Conservation (phyloP, 2,113 vertebrate species). For the Fregata magnificens region DNA sequence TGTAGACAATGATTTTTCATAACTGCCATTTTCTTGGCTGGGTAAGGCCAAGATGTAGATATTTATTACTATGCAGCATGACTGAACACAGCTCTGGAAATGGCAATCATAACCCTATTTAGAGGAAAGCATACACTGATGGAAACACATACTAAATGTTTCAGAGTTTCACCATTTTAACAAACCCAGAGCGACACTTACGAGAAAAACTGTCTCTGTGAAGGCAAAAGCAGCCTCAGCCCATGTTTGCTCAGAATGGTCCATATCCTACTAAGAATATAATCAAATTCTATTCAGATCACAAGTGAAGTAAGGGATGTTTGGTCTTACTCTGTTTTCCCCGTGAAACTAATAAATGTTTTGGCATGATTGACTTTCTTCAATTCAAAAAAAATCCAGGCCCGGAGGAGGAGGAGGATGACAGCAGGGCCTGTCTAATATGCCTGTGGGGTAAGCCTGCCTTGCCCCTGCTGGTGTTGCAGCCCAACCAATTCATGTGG, state of each 20-base stretch:
- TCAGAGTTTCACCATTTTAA: not conserved
- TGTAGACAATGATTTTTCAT: not conserved
- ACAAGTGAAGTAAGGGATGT: not conserved
- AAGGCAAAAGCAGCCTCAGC: not conserved
- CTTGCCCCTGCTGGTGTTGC: not conserved
- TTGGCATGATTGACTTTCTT: not conserved
- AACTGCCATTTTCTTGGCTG: not conserved
- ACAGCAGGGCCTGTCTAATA: not conserved
- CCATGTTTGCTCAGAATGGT: not conserved
- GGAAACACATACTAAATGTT: constrained; percentile 2
- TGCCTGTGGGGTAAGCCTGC: not conserved
- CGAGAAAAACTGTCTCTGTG: not conserved
- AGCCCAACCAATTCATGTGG: not conserved
- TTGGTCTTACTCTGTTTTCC: not conserved
- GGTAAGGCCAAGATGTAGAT: not conserved
- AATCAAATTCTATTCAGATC: not conserved
- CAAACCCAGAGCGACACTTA: not conserved
- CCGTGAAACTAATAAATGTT: not conserved
- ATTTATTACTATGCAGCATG: not conserved
- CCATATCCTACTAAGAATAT: not conserved
- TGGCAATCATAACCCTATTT: not conserved
- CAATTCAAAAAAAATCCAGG: not conserved
- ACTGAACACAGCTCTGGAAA: not conserved
- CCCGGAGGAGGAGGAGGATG: not conserved
- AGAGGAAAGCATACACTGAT: not conserved